Evolutionary conservation across 2,113 vertebrate species (phyloP), one percentile per base, ranked within the genome.

Genomic region (Myrmophylax atrothorax): DNA sequence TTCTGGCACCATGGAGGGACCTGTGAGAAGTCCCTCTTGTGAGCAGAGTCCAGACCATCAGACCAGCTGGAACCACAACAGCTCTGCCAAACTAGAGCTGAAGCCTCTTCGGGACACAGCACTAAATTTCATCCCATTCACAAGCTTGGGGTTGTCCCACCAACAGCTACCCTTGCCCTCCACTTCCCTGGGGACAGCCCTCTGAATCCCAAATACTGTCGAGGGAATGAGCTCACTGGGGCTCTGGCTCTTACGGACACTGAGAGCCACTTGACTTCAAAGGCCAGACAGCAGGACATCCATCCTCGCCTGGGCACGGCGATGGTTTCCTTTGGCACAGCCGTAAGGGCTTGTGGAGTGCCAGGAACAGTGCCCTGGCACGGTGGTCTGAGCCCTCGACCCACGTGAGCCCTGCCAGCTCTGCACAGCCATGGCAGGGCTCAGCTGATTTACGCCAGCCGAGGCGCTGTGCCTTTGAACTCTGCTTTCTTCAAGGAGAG

Each of bases 401-500:
- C 88, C 78, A 63, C 4, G 13, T 77, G 90, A 85, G 62, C 35
- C 8, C 80, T 69, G 89, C 81, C 72, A 84, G 73, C 89, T 68
- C 83, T 1, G 5, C 76, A 19, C 60, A 67, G 70, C 53, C 62
- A 8, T 44, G 25, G 14, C 88, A 58, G 44, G 67, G 68, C 85
- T 88, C 79, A 88, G 93, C 88, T 91, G 87, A 86, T 92, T 92
- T 82, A 89, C 35, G 15, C 85, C 89, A 93, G 53, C 76, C 5
- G 0, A 93, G 92, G 55, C 94, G 63, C 68, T 6, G 19, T 29
- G 28, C 87, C 93, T 95, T 95, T 93, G 70, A 93, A 94, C 90
- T 93, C 1, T 1, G 59, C 59, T 78, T 78, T 58, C 93, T 92
- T 84, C 3, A 3, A 80, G 83, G 35, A 95, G 78, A 94, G 66